Conservation (phyloP, 2,113 vertebrate species). For the Pica pica region DNA sequence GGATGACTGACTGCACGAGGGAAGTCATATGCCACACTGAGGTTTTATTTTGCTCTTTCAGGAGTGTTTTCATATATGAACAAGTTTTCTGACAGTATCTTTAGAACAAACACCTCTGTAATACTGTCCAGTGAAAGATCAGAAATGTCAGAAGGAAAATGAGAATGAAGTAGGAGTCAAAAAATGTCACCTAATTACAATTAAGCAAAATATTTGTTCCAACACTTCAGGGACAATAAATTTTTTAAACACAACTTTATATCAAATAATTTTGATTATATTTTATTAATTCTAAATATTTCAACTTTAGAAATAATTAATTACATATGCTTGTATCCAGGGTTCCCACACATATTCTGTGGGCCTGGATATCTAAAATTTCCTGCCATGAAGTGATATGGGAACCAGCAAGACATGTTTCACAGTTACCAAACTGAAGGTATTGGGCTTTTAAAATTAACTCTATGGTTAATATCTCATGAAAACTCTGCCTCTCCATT, state of each 20-base stretch:
- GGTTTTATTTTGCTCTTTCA: not conserved
- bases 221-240: not conserved
- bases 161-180: not conserved
- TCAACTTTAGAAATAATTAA: not conserved
- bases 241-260: not conserved
- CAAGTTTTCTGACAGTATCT: not conserved
- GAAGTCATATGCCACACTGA: conserved; percentile 8
- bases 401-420: not conserved
- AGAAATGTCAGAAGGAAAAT: not conserved
- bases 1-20: not conserved
- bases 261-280: not conserved
- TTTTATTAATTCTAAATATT: not conserved
- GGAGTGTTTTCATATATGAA: not conserved
- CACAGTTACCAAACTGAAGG: not conserved
- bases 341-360: not conserved
- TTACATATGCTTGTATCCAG: not conserved
- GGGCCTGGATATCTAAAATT: not conserved
- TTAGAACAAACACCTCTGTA: not conserved
- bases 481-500: not conserved
- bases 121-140: not conserved
- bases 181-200: not conserved
- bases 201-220: not conserved
- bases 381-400: not conserved
- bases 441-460: fast-evolving
- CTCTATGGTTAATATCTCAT: not conserved